Evolutionary conservation across 2,888 invertebrate species (phyloP).

Genomic region (Cinara cedri): DNA sequence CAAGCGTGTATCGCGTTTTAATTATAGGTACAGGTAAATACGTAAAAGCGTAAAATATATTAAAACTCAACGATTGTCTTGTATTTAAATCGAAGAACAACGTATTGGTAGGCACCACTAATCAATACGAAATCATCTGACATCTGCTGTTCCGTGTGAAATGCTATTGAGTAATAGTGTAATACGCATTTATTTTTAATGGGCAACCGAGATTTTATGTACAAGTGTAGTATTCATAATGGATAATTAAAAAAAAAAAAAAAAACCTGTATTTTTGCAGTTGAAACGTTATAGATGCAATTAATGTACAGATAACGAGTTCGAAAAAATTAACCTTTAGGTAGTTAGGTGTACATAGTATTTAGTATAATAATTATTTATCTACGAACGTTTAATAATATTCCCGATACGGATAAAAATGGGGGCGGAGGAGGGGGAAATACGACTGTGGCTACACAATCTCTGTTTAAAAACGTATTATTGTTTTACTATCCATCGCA

Average conservation of each 20-base stretch:
- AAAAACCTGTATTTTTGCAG: background rate
- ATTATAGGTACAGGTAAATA: no score
- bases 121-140: background rate
- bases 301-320: background rate
- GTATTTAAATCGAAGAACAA: no score
- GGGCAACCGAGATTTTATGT: background rate
- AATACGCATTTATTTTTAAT: background rate
- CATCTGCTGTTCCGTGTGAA: background rate
- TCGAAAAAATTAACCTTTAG: slow-evolving; percentile 17
- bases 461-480: no score
- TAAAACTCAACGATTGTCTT: no score
- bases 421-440: no score
- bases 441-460: no score
- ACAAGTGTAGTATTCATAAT: background rate
- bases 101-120: no score
- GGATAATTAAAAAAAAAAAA: no score
- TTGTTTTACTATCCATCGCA: no score
- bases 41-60: no score
- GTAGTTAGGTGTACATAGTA: background rate
- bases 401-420: background rate
- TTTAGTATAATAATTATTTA: no score
- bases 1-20: no score
- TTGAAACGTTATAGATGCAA: background rate
- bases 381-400: background rate
- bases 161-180: background rate